Evolutionary conservation across 2,888 invertebrate genomes (phyloP), one percentile per base, ranked within the genome.

Genomic region (Amphiduros pacificus): DNA sequence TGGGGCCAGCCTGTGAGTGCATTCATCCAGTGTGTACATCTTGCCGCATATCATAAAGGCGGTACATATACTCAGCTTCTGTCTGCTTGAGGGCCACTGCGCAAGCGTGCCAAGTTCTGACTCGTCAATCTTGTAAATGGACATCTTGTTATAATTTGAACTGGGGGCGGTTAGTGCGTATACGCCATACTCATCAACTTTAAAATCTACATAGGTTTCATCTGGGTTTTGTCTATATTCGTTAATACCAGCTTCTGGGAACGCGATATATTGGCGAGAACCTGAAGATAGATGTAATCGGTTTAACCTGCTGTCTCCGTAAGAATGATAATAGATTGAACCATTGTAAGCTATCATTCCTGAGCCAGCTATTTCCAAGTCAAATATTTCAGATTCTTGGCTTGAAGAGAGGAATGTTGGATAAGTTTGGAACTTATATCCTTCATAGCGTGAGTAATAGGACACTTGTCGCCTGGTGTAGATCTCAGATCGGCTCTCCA

Each of bases 141-240:
- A 31, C 4, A 53, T 31, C 24, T 53, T 53, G 14, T 32, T 53
- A n/a, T n/a, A n/a, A 20, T 53, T 36, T 2, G 53, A 32, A 1
- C 32, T 32, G 6, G 36, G 31, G 14, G 22, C 24, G 53, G 31
- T 32, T 2, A 53, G 22, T 9, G 36, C 31, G 20, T 22, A 53
- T 5, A 53, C 32, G 26, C 53, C 53, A 9, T 17, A 14, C 53
- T 53, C 53, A 53, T 53, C 53, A 4, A 53, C 53, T 11, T 53
- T 53, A 1, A 53, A 5, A 22, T 53, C 53, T 20, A 53, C 17
- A n/a, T 20, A 32, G 3, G 51, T 51, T n/a, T n/a, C n/a, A 44
- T 22, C 22, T 22, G 5, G 9, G 6, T 44, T n/a, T n/a, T 44
- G n/a, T n/a, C n/a, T 6, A 44, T 44, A 44, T 17, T 44, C 22